Evolutionary conservation across 1,140 invertebrate species (phyloP).

Genomic region (Drosophila ohnishii): DNA sequence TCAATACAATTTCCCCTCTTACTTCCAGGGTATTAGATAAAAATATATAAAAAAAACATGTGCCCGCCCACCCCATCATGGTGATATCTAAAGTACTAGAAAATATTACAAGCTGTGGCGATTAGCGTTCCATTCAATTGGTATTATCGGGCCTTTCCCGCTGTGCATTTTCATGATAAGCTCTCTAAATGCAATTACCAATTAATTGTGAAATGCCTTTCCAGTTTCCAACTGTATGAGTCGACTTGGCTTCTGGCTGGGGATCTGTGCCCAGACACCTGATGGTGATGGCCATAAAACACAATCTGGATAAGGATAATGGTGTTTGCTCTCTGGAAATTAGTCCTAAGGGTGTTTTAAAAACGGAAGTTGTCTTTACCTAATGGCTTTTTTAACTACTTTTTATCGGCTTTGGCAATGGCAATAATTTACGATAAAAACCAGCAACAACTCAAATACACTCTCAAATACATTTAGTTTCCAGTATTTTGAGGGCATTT

Average conservation of each 20-base stretch:
- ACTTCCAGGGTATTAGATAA: constrained; percentile 6
- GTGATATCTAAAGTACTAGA: background rate
- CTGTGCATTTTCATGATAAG: constrained; percentile 39
- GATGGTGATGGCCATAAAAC: constrained; percentile 6
- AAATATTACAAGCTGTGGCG: constrained; percentile 5
- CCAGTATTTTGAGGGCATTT: background rate
- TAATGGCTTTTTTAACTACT: background rate
- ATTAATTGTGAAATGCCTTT: constrained; percentile 66
- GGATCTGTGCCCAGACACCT: constrained; percentile 10
- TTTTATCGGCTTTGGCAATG: background rate
- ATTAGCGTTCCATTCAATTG: constrained; percentile 15
- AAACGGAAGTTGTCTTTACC: background rate
- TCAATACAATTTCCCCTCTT: constrained; percentile 15
- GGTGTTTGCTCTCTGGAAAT: background rate
- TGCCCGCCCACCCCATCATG: too few relatives aligned
- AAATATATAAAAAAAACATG: constrained; percentile 28
- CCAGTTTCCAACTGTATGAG: constrained; percentile 6
- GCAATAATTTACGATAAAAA: background rate
- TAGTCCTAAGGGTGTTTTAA: background rate
- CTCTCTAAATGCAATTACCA: constrained; percentile 49
- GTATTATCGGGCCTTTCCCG: constrained; percentile 28
- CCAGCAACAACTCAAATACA: too few relatives aligned
- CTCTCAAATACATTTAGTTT: too few relatives aligned
- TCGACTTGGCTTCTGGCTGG: background rate
- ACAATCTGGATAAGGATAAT: constrained; percentile 10